Percentiles rank a stretch among this genome's conserved stretches.
Evolutionary conservation across 2,113 vertebrate genomes (phyloP).

Genomic region (Paramisgurnus dabryanus): DNA sequence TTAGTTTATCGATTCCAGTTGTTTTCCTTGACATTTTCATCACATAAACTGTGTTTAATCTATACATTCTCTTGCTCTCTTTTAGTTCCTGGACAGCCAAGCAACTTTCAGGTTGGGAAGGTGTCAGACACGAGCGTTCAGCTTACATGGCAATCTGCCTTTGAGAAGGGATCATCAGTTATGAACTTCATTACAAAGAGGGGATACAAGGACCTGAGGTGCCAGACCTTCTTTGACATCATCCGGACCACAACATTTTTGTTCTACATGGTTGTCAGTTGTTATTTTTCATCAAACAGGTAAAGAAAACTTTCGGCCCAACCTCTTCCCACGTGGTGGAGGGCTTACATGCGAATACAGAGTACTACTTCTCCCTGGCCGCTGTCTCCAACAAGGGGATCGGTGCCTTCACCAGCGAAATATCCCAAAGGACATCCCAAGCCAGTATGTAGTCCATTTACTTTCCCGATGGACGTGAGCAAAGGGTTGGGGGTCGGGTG

Average conservation of each 20-base stretch:
- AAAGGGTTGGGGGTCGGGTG: conserved; percentile 14
- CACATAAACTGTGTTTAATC: neutral
- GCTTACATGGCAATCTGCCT: conserved; percentile 89
- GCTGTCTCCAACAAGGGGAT: conserved; percentile 91
- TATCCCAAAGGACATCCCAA: conserved; percentile 93
- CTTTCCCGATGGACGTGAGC: conserved; percentile 51
- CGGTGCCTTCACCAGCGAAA: conserved; percentile 92
- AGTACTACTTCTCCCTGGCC: conserved; percentile 93
- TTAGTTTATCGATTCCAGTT: conserved; percentile 62
- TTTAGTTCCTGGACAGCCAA: conserved; percentile 93
- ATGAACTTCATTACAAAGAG: conserved; percentile 88
- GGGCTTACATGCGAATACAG: conserved; percentile 90
- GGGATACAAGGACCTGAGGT: conserved; percentile 81
- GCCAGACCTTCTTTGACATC: conserved; percentile 46
- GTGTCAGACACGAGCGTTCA: conserved; percentile 90
- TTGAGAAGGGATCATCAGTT: conserved; percentile 86
- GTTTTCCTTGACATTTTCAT: neutral
- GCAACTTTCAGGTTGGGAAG: conserved; percentile 90
- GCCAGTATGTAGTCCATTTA: conserved; percentile 90
- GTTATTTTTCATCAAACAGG: conserved; percentile 68
- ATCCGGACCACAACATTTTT: neutral
- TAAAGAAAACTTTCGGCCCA: conserved; percentile 86
- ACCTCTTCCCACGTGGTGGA: conserved; percentile 85
- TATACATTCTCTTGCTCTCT: conserved; percentile 32
- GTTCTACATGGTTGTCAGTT: neutral